Evolutionary conservation across 2,113 vertebrate species (phyloP), one percentile per base, ranked within the genome.

Genomic region (Mus pahari): DNA sequence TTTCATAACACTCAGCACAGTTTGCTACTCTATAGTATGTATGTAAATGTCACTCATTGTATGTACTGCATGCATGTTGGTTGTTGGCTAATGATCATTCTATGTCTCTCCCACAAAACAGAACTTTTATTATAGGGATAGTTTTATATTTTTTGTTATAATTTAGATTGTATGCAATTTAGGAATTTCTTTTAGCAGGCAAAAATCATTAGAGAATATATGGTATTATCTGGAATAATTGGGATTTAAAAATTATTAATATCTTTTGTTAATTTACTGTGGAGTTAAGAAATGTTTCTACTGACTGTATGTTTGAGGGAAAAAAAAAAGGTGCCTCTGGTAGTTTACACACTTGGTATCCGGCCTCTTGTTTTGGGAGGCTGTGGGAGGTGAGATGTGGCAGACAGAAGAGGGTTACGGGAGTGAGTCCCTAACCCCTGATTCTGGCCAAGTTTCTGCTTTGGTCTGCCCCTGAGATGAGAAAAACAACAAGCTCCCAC

Each of bases 171-270:
- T 62, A 62, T 62, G 60, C 24, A 26, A 62, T 62, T 62, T 62
- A 62, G 17, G 48, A 75, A 70, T 33, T 82, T 75, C 74, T 58
- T 45, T 96, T 82, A 36, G 1, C 19, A 11, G 66, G 42, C 31
- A 36, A 39, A 66, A 58, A 26, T 78, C 33, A 7, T 75, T 60
- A 58, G 86, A 73, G 86, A 86, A 84, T 73, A 3, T 66, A 22
- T 62, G 60, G 11, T 53, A n/a, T 73, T 53, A n/a, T 73, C 9
- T 79, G 13, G 74, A 31, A 82, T 42, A 45, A 86, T 33, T 45
- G 73, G 42, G 17, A 31, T 55, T 87, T 90, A 48, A 74, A 60
- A 94, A 88, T 82, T 96, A 22, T 64, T 77, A n/a, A 86, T 86
- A 22, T 70, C 36, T 31, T 74, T 74, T 91, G 42, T 86, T n/a